Percentiles rank a stretch among this genome's conserved stretches.
phyloP scores from a whole-genome alignment of 2,797 vertebrate species.

The Poecilia wingei region DNA sequence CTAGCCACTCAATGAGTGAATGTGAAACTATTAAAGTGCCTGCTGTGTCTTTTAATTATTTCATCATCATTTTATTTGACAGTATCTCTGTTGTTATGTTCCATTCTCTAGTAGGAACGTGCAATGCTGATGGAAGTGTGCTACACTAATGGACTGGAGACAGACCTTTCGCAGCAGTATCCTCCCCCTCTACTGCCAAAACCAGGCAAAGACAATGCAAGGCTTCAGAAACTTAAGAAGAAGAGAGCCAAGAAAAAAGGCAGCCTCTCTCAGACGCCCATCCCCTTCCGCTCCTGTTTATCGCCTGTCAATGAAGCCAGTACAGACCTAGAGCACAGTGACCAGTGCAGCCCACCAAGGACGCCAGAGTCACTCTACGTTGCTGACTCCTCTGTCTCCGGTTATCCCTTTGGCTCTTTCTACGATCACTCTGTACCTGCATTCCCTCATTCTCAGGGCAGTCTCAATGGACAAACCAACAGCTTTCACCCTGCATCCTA shows the following conservation, averaged over 20 bases:
- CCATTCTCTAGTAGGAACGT: conserved; percentile 68
- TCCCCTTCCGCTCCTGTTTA: conserved; percentile 87
- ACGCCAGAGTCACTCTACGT: conserved; percentile 70
- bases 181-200: conserved; percentile 90
- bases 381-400: conserved; percentile 50
- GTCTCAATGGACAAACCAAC: conserved; percentile 66
- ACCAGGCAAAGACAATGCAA: conserved; percentile 88
- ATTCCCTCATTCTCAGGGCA: conserved; percentile 66
- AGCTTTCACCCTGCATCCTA: conserved; percentile 67
- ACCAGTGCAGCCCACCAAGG: conserved; percentile 75
- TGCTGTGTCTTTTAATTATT: conserved; percentile 12
- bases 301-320: conserved; percentile 94
- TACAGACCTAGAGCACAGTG: conserved; percentile 85
- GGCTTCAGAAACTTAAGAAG: conserved; percentile 90
- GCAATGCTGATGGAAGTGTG: conserved; percentile 86
- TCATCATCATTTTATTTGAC: background rate
- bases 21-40: background rate
- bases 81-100: conserved; percentile 16
- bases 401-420: conserved; percentile 65
- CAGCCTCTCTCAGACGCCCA: conserved; percentile 73
- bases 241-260: conserved; percentile 85
- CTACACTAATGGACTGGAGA: conserved; percentile 72
- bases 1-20: background rate
- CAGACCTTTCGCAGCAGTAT: conserved; percentile 73
- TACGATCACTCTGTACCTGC: conserved; percentile 70